Conservation (phyloP, 2,888 invertebrate genomes). For the Drosophila cracens region DNA sequence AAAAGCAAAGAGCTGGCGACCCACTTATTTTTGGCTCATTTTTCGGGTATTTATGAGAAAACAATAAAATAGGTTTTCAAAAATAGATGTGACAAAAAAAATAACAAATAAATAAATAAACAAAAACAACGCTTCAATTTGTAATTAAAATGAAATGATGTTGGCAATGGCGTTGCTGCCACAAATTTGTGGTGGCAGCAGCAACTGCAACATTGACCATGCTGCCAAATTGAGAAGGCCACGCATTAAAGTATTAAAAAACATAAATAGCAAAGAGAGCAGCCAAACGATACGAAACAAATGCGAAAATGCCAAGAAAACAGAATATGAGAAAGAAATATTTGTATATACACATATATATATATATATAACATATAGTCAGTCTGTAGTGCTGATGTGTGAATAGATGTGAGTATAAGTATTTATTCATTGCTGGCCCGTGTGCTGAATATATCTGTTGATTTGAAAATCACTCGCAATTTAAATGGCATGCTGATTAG, state of each 20-base stretch:
- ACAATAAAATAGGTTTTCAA: conserved; percentile 13
- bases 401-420: conserved; percentile 4
- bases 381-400: conserved; percentile 2
- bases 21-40: conserved; percentile 69
- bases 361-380: neutral
- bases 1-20: conserved; percentile 41
- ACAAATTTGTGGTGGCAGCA: conserved; percentile 48
- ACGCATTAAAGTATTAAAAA: conserved; percentile 40
- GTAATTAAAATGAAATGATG: conserved; percentile 24
- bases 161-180: conserved; percentile 28
- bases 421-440: conserved; percentile 16
- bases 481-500: conserved; percentile 62
- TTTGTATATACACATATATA: conserved; percentile 1
- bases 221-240: conserved; percentile 36
- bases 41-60: conserved; percentile 43
- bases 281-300: conserved; percentile 16
- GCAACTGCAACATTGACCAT: conserved; percentile 61
- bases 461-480: conserved; percentile 53
- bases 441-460: conserved; percentile 12
- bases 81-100: conserved; percentile 46
- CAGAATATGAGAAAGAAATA: conserved; percentile 11
- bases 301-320: conserved; percentile 39
- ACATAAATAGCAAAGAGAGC: conserved; percentile 44
- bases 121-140: conserved; percentile 7
- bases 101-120: neutral